A percentile compares a stretch with the other conserved stretches of the same genome.
phyloP scores from a whole-genome alignment of 2,113 vertebrate genomes.

The Atlantisia rogersi region DNA sequence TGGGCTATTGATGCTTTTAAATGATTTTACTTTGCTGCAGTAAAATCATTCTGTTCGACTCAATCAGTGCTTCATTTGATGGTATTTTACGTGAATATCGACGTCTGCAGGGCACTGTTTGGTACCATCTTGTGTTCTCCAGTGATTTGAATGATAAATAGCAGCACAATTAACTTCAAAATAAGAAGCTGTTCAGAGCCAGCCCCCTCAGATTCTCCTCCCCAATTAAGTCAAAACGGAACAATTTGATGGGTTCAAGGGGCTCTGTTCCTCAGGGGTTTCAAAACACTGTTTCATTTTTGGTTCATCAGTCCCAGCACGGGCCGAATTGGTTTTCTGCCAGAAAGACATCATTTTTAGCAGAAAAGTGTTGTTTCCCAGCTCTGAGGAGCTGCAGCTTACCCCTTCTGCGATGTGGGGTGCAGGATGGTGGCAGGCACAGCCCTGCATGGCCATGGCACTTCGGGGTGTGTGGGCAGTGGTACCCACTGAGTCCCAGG shows the following conservation, averaged over 20 bases:
- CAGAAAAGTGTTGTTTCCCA: fast-evolving
- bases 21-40: neutral
- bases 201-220: neutral
- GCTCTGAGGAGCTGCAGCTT: neutral
- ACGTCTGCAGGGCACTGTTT: neutral
- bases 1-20: neutral
- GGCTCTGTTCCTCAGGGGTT: no score
- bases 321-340: neutral
- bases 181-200: neutral
- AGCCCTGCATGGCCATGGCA: fast-evolving
- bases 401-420: neutral
- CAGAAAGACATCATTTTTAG: neutral
- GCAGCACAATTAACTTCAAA: neutral
- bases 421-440: fast-evolving
- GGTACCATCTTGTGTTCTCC: neutral
- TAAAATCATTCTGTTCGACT: neutral
- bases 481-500: fast-evolving
- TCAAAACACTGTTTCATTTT: neutral
- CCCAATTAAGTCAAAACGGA: neutral
- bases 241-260: neutral
- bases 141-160: neutral
- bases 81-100: neutral
- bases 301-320: neutral
- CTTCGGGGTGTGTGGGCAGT: fast-evolving
- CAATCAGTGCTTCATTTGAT: neutral